Conservation (phyloP, 2,888 invertebrate species). For the Tetranychus piercei region DNA sequence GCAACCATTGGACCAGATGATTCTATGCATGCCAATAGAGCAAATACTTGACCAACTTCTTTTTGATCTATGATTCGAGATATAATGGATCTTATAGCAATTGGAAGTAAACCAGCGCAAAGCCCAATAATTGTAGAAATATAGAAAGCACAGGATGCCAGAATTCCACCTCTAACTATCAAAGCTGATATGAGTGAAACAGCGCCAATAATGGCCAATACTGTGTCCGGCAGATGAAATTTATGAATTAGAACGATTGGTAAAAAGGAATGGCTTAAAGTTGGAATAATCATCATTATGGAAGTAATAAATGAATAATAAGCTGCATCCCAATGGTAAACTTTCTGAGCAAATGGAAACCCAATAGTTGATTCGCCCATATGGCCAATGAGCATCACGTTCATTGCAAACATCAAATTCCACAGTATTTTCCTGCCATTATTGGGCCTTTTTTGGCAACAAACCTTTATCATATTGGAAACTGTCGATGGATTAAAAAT, state of each 20-base stretch:
- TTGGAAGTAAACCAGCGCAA: not conserved
- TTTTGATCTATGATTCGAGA: not conserved
- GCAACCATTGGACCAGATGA: not conserved
- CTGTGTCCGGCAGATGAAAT: not conserved
- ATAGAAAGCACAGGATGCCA: not conserved
- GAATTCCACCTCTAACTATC: not conserved
- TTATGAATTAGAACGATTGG: not conserved
- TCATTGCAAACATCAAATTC: not conserved
- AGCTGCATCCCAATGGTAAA: not conserved
- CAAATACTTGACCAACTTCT: not conserved
- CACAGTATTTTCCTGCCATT: not conserved
- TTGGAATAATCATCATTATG: not conserved
- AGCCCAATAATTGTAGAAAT: not conserved
- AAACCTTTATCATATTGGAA: not conserved
- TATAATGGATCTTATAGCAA: not conserved
- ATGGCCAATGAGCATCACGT: not conserved
- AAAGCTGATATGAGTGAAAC: not conserved
- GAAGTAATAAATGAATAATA: not conserved
- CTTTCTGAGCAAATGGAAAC: not conserved
- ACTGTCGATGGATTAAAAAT: not conserved
- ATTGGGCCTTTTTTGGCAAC: not conserved
- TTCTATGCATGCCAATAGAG: not conserved
- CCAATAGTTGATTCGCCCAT: not conserved
- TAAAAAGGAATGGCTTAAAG: not conserved
- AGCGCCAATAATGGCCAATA: not conserved